These are phyloP conservation scores for Drosophila nannoptera DNA, from an alignment of 1,140 invertebrate genomes.

Conservation along the genomic window DNA sequence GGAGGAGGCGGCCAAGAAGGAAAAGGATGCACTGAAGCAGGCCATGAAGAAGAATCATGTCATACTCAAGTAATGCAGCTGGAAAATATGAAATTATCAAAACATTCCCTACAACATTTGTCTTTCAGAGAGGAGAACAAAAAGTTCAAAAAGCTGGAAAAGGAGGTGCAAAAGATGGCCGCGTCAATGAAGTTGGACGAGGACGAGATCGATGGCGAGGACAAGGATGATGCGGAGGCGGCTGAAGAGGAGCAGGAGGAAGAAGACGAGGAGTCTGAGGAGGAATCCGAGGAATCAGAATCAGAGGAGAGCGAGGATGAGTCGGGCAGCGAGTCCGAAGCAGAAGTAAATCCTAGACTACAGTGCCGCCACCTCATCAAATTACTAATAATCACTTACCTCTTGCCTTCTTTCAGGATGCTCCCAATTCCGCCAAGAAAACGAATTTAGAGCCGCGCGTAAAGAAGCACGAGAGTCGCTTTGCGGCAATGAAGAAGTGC, in stretches of 20 bases:
- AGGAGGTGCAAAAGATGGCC: constrained; percentile 94
- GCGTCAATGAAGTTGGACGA: constrained; percentile 88
- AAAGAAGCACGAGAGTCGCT: constrained; percentile 87
- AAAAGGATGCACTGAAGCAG: constrained; percentile 87
- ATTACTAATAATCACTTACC: constrained; percentile 60
- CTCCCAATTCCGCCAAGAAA: constrained; percentile 83
- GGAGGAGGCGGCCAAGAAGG: constrained; percentile 87
- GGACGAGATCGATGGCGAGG: constrained; percentile 86
- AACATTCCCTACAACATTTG: neutral
- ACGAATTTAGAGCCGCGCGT: constrained; percentile 82
- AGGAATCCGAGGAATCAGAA: constrained; percentile 84
- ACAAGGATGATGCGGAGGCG: constrained; percentile 82
- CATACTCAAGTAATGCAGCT: constrained; percentile 81
- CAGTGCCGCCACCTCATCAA: neutral
- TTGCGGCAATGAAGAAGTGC: constrained; percentile 89
- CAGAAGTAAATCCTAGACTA: constrained; percentile 78
- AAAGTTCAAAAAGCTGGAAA: constrained; percentile 88
- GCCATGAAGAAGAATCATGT: constrained; percentile 89
- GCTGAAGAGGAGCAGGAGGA: constrained; percentile 82
- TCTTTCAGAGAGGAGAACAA: constrained; percentile 84
- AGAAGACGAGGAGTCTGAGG: constrained; percentile 83
- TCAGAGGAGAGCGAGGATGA: constrained; percentile 82
- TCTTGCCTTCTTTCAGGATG: constrained; percentile 79
- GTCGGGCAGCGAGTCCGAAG: constrained; percentile 84
- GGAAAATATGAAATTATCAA: neutral